Evolutionary conservation across 2,113 vertebrate species (phyloP).

Genomic region (Nothoprocta pentlandii): DNA sequence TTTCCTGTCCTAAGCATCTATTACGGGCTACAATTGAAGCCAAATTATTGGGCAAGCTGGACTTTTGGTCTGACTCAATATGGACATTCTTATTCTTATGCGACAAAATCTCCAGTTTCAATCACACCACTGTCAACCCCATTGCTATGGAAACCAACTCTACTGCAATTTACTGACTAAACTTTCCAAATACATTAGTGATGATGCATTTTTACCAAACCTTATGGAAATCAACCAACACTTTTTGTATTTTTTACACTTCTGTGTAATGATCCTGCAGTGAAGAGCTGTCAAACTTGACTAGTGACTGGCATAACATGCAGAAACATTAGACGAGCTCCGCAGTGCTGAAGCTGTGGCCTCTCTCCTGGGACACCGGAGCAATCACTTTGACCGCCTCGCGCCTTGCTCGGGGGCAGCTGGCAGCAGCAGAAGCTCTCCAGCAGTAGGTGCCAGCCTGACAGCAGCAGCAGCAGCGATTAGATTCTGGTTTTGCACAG

Average conservation of each 20-base stretch:
- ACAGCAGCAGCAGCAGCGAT: neutral
- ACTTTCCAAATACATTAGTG: conserved; percentile 11
- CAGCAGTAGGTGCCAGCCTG: neutral
- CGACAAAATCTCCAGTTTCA: conserved; percentile 13
- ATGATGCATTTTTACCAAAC: conserved; percentile 9
- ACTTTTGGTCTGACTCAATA: neutral
- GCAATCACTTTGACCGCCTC: neutral
- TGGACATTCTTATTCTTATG: neutral
- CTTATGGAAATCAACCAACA: neutral
- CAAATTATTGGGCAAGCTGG: neutral
- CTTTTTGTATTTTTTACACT: neutral
- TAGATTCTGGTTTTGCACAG: neutral
- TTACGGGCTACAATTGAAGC: neutral
- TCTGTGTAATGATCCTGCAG: conserved; percentile 35
- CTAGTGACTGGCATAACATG: neutral
- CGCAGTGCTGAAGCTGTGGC: neutral
- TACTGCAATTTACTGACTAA: conserved; percentile 4
- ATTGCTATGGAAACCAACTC: conserved; percentile 44
- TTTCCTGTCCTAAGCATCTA: neutral
- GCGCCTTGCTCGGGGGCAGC: neutral
- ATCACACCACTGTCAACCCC: neutral
- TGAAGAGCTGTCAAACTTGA: conserved; percentile 11
- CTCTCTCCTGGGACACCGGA: neutral
- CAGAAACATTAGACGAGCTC: neutral
- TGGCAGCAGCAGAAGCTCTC: neutral